phyloP scores from a whole-genome alignment of 2,113 vertebrate species.

The Lipotes vexillifer region DNA sequence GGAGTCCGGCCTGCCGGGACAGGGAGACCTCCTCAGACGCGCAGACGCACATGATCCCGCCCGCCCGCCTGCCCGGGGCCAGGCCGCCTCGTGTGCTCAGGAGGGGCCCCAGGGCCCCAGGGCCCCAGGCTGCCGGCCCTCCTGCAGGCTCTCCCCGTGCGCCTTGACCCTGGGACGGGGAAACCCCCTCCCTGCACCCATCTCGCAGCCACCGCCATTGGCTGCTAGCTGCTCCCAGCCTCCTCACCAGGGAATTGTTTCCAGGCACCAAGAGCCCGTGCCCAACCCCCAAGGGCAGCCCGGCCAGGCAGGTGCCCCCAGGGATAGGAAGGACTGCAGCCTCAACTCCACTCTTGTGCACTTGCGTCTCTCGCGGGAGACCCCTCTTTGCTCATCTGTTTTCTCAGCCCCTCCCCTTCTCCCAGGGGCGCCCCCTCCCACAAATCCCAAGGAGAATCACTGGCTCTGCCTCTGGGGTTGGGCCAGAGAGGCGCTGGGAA shows the following conservation, averaged over 20 bases:
- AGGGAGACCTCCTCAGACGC: neutral
- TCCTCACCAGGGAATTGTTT: too few species aligned
- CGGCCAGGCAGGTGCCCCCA: rapidly evolving
- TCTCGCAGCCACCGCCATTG: neutral
- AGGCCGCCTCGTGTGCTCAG: rapidly evolving
- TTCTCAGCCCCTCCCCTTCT: neutral
- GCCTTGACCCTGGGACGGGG: neutral
- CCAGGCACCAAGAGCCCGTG: neutral
- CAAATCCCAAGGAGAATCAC: rapidly evolving
- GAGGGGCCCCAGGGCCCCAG: neutral
- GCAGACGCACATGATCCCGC: neutral
- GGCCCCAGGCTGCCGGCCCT: rapidly evolving
- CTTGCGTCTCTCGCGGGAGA: rapidly evolving
- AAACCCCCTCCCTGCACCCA: rapidly evolving
- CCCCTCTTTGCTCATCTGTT: too few species aligned
- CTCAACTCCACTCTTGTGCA: neutral
- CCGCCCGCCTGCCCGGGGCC: neutral
- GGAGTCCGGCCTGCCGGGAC: neutral
- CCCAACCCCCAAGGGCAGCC: neutral
- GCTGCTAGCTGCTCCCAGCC: too few species aligned
- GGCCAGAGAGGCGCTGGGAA: neutral
- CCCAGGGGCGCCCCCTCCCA: neutral
- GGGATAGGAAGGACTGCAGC: too few species aligned
- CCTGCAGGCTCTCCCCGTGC: rapidly evolving
- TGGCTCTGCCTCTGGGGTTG: neutral